Conservation (phyloP, 2,888 invertebrate species). For the Smittia aterrima region DNA sequence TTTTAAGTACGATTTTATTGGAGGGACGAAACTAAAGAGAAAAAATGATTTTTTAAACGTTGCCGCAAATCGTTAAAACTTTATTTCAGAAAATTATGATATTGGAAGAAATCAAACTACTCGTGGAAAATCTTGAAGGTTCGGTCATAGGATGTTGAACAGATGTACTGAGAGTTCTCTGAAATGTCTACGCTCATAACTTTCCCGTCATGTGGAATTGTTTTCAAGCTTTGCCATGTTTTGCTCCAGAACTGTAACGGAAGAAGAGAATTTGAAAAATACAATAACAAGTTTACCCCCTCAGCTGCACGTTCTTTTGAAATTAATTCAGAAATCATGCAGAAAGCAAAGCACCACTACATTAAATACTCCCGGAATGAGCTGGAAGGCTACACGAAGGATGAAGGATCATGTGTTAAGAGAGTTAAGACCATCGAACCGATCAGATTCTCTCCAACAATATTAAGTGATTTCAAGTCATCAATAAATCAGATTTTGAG, state of each 20-base stretch:
- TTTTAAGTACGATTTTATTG: too few species aligned
- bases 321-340: slow-evolving; percentile 5
- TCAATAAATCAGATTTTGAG: slow-evolving; percentile 53
- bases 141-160: slow-evolving; percentile 90
- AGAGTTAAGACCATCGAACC: slow-evolving; percentile 55
- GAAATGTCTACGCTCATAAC: slow-evolving; percentile 93
- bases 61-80: neutral
- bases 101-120: slow-evolving; percentile 1
- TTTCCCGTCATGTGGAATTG: slow-evolving; percentile 92
- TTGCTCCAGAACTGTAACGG: slow-evolving; percentile 78
- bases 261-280: slow-evolving; percentile 42
- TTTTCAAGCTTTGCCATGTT: slow-evolving; percentile 96
- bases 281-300: neutral
- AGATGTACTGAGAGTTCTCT: slow-evolving; percentile 85
- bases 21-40: neutral
- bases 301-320: neutral
- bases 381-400: slow-evolving; percentile 55
- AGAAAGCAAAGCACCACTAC: slow-evolving; percentile 44
- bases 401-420: slow-evolving; percentile 56
- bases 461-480: slow-evolving; percentile 55
- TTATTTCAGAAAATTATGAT: too few species aligned
- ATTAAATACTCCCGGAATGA: slow-evolving; percentile 53
- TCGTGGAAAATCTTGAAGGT: slow-evolving; percentile 82
- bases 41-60: neutral
- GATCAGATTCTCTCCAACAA: slow-evolving; percentile 58